Evolutionary conservation across 92 coral and sea anemone genomes (phyloP).

Genomic region (Epizoanthus illoricatus): DNA sequence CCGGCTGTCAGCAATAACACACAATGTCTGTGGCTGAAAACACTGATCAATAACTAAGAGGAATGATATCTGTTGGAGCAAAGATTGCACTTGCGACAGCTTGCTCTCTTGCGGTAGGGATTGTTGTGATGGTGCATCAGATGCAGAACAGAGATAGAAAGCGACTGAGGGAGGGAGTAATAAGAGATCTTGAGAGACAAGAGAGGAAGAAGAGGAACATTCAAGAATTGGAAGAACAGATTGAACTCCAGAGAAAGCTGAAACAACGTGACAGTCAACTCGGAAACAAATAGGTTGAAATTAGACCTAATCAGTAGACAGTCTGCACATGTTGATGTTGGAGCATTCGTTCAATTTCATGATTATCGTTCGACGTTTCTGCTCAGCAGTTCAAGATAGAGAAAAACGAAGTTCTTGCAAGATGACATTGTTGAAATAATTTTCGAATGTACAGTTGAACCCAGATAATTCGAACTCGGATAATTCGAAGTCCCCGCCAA

Average conservation of each 20-base stretch:
- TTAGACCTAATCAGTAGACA: neutral
- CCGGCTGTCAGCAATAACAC: too few species aligned
- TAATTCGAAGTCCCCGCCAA: too few species aligned
- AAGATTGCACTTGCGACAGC: slow-evolving; percentile 79
- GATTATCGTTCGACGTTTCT: too few species aligned
- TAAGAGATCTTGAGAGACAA: slow-evolving; percentile 88
- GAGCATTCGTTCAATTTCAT: too few species aligned
- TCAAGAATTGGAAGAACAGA: slow-evolving; percentile 74
- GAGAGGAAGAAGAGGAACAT: slow-evolving; percentile 70
- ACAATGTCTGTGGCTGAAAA: neutral
- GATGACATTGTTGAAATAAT: too few species aligned
- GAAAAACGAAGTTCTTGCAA: too few species aligned
- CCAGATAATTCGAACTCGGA: too few species aligned
- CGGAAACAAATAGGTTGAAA: neutral
- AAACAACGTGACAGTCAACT: slow-evolving; percentile 66
- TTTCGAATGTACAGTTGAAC: too few species aligned
- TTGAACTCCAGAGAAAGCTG: slow-evolving; percentile 64
- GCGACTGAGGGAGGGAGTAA: slow-evolving; percentile 86
- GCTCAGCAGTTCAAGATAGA: too few species aligned
- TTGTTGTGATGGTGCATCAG: slow-evolving; percentile 79
- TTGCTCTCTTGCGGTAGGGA: slow-evolving; percentile 75
- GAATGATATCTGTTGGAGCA: slow-evolving; percentile 78
- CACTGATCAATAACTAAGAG: neutral
- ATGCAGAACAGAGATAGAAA: slow-evolving; percentile 85
- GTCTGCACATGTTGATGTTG: neutral